phyloP scores from a whole-genome alignment of 2,888 invertebrate species.

The Saturnia japonica region DNA sequence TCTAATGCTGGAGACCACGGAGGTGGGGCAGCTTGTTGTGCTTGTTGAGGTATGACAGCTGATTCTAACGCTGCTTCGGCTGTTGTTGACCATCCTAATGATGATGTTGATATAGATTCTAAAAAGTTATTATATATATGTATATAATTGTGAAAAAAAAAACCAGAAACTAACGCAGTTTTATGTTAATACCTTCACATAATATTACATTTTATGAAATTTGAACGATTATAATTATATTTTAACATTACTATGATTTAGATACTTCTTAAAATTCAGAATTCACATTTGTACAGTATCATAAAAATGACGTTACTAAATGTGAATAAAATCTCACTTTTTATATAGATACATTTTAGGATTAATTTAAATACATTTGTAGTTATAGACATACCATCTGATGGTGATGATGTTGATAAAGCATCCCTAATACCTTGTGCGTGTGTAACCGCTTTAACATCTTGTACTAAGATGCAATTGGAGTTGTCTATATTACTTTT shows the following conservation, averaged over 20 bases:
- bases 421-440: conserved; percentile 92
- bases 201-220: no score
- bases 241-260: neutral
- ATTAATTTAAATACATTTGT: neutral
- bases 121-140: conserved; percentile 41
- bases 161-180: neutral
- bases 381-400: conserved; percentile 60
- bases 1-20: conserved; percentile 90
- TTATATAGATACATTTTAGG: neutral
- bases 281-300: neutral
- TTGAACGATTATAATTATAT: neutral
- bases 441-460: conserved; percentile 92
- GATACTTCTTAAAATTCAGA: neutral
- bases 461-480: conserved; percentile 95
- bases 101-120: conserved; percentile 85
- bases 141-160: neutral
- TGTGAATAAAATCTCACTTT: neutral
- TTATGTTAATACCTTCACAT: neutral
- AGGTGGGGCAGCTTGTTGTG: conserved; percentile 88
- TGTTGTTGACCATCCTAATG: conserved; percentile 77
- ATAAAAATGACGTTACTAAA: neutral
- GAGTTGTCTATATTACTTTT: conserved; percentile 93
- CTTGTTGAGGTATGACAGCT: conserved; percentile 84
- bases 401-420: conserved; percentile 75
- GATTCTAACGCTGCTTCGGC: conserved; percentile 80